phyloP scores from a whole-genome alignment of 2,797 vertebrate genomes.

The Onychomys leucogaster region DNA sequence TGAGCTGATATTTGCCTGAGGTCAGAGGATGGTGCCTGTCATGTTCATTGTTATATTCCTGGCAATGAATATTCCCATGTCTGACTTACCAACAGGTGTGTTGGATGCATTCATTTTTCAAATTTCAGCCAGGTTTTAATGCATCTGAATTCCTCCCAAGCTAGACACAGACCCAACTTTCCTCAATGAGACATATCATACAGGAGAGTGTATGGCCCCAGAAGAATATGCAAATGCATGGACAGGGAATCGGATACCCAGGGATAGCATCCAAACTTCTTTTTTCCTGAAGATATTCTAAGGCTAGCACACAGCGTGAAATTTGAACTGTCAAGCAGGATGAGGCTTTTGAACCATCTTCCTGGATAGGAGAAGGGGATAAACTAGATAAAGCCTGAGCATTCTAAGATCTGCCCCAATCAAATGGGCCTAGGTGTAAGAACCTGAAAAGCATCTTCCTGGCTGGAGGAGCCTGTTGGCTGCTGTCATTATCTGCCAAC shows the following conservation, averaged over 20 bases:
- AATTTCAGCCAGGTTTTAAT: not conserved
- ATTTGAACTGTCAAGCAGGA: conserved; percentile 48
- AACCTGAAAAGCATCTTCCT: not conserved
- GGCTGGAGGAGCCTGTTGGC: not conserved
- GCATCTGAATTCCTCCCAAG: not conserved
- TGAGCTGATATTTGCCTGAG: conserved; percentile 2
- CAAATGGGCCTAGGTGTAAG: conserved; percentile 30
- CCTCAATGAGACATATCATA: not conserved
- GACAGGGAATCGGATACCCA: not conserved
- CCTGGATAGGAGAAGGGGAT: conserved; percentile 33
- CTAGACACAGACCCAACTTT: conserved; percentile 24
- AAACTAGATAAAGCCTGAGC: conserved; percentile 43
- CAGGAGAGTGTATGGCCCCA: not conserved
- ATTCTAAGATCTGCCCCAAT: conserved; percentile 37
- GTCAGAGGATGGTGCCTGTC: not conserved
- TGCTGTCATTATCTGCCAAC: not conserved
- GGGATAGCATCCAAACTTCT: not conserved
- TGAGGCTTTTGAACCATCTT: conserved; percentile 64
- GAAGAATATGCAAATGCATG: not conserved
- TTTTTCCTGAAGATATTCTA: conserved; percentile 49
- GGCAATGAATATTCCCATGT: not conserved
- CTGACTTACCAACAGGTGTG: not conserved
- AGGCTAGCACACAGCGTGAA: conserved; percentile 52
- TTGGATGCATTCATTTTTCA: conserved; percentile 49
- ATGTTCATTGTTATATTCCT: not conserved